Percentiles rank a stretch among this genome's conserved stretches.
Evolutionary conservation across 2,888 invertebrate species (phyloP).

Genomic region (Cremastinae sp.): DNA sequence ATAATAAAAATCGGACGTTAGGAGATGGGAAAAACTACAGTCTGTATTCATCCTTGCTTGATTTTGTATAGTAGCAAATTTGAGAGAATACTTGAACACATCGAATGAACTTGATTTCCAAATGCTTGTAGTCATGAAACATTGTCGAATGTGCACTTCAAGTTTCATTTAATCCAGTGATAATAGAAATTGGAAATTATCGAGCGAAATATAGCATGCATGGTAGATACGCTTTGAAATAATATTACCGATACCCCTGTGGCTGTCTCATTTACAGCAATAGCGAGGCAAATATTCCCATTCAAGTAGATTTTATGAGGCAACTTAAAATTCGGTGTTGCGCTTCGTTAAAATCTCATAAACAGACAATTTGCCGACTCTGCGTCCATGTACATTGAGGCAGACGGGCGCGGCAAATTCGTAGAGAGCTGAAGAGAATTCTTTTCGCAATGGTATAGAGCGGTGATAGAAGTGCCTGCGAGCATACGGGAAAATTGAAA

Average conservation of each 20-base stretch:
- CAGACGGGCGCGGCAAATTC: conserved; percentile 15
- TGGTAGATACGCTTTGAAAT: not conserved
- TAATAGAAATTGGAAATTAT: too few species aligned
- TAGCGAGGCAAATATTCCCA: conserved; percentile 7
- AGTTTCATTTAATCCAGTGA: too few species aligned
- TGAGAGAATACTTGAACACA: too few species aligned
- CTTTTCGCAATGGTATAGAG: not conserved
- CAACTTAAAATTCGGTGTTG: conserved; percentile 52
- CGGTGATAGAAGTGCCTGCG: conserved; percentile 33
- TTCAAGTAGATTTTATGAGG: conserved; percentile 42
- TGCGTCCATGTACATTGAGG: conserved; percentile 5
- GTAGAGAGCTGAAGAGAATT: conserved; percentile 15
- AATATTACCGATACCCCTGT: not conserved
- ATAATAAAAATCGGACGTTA: too few species aligned
- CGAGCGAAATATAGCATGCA: too few species aligned
- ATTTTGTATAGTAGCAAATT: too few species aligned
- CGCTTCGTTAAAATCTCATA: conserved; percentile 67
- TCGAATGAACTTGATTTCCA: too few species aligned
- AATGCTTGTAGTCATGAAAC: too few species aligned
- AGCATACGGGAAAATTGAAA: conserved; percentile 64
- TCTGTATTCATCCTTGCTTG: too few species aligned
- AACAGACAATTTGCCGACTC: conserved; percentile 62
- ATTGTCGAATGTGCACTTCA: too few species aligned
- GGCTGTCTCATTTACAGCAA: conserved; percentile 3
- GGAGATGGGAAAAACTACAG: too few species aligned